Evolutionary conservation across 1,140 invertebrate species (phyloP), one percentile per base, ranked within the genome.

Genomic region (Ooceraea biroi): DNA sequence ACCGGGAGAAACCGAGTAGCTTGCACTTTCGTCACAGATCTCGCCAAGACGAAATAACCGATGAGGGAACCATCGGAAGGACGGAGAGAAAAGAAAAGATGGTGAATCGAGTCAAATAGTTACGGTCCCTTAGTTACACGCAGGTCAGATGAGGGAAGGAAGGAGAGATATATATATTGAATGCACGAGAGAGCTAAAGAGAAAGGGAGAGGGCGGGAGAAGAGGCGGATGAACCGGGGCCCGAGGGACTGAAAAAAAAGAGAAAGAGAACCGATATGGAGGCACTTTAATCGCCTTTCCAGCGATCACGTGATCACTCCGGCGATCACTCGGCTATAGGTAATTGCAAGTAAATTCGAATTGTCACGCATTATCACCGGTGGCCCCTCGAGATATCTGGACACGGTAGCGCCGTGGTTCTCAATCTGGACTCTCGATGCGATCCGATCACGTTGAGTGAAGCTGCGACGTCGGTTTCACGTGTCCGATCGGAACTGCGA

Each of bases 321-420:
- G 48, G 86, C 88, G 88, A 88, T 84, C 84, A 65, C 78, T 73
- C 76, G 83, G 48, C 83, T 85, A 85, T 73, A 84, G 84, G 89
- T 91, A 88, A 91, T 91, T 91, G 91, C 90, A 85, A 90, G 90
- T 87, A 90, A 91, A 91, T 91, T 90, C 91, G 88, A 88, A 91
- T 91, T 91, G 91, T 91, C 91, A 91, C 91, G 91, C 91, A 86
- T 90, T 91, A 91, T 91, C 91, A 91, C 85, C n/a, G 88, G 86
- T 83, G 61, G 76, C 83, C 69, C 22, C 36, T 19, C 52, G 76
- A 85, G 86, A 63, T 50, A 52, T 48, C 69, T 83, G 55, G 60
- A 78, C 66, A 50, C 27, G 57, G 25, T 61, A n/a, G 46, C 30
- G 12, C 84, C 76, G 78, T 27, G 84, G 69, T 55, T 85, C 87